phyloP scores from a whole-genome alignment of 2,113 vertebrate genomes.

The Dipodomys stephensi region DNA sequence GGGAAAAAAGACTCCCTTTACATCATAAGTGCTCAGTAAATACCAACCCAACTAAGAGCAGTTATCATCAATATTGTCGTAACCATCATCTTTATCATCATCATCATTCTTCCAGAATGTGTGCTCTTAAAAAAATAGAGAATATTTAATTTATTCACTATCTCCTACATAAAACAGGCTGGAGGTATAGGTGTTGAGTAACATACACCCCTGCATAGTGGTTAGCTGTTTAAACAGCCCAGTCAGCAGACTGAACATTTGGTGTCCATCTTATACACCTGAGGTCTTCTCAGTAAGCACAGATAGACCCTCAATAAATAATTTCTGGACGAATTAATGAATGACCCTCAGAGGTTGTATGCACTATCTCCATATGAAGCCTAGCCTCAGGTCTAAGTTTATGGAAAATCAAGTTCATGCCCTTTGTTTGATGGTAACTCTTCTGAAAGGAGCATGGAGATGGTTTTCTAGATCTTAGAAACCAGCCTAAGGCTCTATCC shows the following conservation, averaged over 20 bases:
- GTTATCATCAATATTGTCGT: no score
- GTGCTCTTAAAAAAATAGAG: neutral
- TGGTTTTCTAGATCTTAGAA: neutral
- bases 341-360: neutral
- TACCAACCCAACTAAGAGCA: neutral
- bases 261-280: neutral
- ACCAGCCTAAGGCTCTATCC: neutral
- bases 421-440: neutral
- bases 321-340: neutral
- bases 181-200: neutral
- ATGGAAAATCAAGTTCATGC: neutral
- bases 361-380: neutral
- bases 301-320: neutral
- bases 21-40: neutral
- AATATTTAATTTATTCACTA: neutral
- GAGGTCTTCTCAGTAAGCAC: neutral
- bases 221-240: neutral
- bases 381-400: neutral
- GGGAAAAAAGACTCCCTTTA: neutral
- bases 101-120: neutral
- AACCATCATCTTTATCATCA: neutral
- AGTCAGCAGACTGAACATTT: neutral
- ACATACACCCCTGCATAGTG: neutral
- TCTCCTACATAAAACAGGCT: neutral
- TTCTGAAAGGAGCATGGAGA: neutral